Evolutionary conservation across 2,113 vertebrate genomes (phyloP), one percentile per base, ranked within the genome.

Genomic region (Siniperca chuatsi): DNA sequence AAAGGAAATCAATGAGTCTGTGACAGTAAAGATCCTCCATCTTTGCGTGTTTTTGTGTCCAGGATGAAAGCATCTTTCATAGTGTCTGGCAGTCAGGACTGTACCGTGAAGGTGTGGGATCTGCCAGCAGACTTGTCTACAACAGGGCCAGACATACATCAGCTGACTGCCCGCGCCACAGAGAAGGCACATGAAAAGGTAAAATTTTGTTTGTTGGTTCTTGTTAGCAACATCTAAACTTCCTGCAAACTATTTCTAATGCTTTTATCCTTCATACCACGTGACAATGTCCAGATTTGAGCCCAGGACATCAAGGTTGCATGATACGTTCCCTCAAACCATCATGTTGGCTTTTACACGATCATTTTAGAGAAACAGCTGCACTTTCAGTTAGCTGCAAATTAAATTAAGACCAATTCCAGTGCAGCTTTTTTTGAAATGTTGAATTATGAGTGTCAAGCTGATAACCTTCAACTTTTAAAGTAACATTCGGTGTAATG

Each of bases 1-100:
- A 29, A 50, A 48, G 20, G 5, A 48, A 15, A 37, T 37, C 2
- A 18, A 6, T 71, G 55, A 16, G 15, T 25, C 6, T 62, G 23
- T n/a, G 52, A 33, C 18, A 12, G 8, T 20, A 44, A 62, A 16
- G 4, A 35, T 65, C 29, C 9, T 75, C 42, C 13, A 8, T 60
- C 9, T 78, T 12, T 75, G n/a, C 79, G 12, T 82, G 33, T 87
- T 16, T 79, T 16, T 73, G 25, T 55, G 35, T 77, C 7, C 80
- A 99, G 98, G 81, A 73, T 98, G 88, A 99, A 97, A 86, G 96
- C 96, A 20, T 95, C 89, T 35, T 99, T 99, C 35, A 4, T 99
- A 60, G 97, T 97, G 23, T 98, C 97, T 0, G 97, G 97, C 79
- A 99, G 98, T 92, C 97, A 99, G 92, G 98, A 99, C 93, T 98